Conservation (phyloP, 2,113 vertebrate species). For the Sclerurus mexicanus region DNA sequence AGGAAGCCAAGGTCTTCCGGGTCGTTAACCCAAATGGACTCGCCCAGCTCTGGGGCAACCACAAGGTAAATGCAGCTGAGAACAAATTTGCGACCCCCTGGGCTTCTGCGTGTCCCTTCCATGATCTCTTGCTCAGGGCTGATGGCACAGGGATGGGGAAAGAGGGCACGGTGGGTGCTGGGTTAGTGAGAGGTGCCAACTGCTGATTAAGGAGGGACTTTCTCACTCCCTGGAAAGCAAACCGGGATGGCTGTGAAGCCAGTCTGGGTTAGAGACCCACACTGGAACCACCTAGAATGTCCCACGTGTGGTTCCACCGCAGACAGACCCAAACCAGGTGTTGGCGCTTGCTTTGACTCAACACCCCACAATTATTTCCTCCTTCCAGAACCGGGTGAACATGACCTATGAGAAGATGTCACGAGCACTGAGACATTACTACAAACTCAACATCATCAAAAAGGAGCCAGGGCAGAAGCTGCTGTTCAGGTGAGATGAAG, state of each 20-base stretch:
- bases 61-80: constrained; percentile 78
- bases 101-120: neutral
- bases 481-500: constrained; percentile 82
- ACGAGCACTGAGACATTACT: constrained; percentile 88
- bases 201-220: neutral
- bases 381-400: constrained; percentile 82
- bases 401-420: constrained; percentile 98
- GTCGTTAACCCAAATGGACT: constrained; percentile 87
- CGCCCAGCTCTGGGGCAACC: constrained; percentile 91
- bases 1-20: constrained; percentile 79
- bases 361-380: neutral
- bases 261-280: neutral
- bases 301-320: neutral
- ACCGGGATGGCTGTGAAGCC: neutral
- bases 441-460: constrained; percentile 93
- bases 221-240: neutral
- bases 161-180: neutral
- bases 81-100: too few relatives aligned
- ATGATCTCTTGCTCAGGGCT: accelerated
- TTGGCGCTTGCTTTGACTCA: neutral
- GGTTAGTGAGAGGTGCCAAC: neutral
- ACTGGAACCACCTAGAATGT: accelerated
- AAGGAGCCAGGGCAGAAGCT: constrained; percentile 91
- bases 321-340: neutral
- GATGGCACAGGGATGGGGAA: neutral